Evolutionary conservation across 2,888 invertebrate species (phyloP).

Genomic region (Keiferia lycopersicella): DNA sequence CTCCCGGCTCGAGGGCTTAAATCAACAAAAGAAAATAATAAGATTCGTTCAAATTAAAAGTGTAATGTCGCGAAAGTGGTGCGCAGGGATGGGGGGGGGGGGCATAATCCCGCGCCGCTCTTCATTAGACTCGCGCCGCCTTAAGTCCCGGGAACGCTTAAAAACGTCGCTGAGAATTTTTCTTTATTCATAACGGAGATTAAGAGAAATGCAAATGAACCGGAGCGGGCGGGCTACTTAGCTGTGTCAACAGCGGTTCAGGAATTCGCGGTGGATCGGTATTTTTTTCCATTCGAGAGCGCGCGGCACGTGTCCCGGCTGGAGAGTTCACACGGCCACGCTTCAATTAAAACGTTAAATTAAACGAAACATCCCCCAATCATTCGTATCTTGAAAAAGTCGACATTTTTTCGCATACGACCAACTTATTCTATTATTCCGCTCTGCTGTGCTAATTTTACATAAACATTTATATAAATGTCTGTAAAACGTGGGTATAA

Average conservation of each 20-base stretch:
- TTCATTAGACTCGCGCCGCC: slow-evolving; percentile 71
- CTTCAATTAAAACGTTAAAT: slow-evolving; percentile 31
- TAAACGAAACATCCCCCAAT: slow-evolving; percentile 23
- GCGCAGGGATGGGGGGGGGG: slow-evolving; percentile 44
- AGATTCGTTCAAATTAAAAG: slow-evolving; percentile 88
- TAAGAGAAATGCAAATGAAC: slow-evolving; percentile 80
- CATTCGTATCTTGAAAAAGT: slow-evolving; percentile 11
- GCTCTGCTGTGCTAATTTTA: background rate
- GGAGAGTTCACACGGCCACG: slow-evolving; percentile 26
- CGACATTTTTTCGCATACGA: background rate
- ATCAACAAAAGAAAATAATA: slow-evolving; percentile 86
- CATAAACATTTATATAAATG: too few species aligned
- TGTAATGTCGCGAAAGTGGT: slow-evolving; percentile 82
- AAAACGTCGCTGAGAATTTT: slow-evolving; percentile 75
- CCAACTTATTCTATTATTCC: background rate
- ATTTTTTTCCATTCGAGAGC: slow-evolving; percentile 50
- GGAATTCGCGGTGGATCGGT: slow-evolving; percentile 48
- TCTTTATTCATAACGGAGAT: slow-evolving; percentile 81
- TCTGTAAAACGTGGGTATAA: too few species aligned
- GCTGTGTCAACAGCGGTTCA: slow-evolving; percentile 76
- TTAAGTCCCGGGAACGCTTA: slow-evolving; percentile 64
- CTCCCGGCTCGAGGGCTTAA: slow-evolving; percentile 83
- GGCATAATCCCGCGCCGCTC: slow-evolving; percentile 68
- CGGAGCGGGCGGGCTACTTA: slow-evolving; percentile 74
- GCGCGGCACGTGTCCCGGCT: slow-evolving; percentile 33